A percentile compares a stretch with the other conserved stretches of the same genome.
Evolutionary conservation across 2,888 invertebrate species (phyloP).

Genomic region (Microctonus brassicae): DNA sequence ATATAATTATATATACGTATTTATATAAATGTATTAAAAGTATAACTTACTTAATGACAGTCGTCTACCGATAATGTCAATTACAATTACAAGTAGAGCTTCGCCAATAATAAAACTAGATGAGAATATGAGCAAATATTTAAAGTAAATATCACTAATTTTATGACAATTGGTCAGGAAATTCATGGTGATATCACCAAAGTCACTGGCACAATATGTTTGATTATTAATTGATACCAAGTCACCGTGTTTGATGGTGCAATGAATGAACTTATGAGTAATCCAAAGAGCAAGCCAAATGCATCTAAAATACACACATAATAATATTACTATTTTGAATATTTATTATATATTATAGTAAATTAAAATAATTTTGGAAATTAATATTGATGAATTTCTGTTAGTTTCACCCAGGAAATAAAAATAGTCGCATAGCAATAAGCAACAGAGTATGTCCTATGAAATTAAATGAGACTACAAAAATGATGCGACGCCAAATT

Average conservation of each 20-base stretch:
- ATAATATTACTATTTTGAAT: no score
- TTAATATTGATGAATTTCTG: not conserved
- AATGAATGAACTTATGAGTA: slow-evolving; percentile 29
- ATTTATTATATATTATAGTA: no score
- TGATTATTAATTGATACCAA: slow-evolving; percentile 26
- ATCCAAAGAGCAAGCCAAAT: slow-evolving; percentile 55
- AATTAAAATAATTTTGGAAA: no score
- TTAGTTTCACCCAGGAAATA: slow-evolving; percentile 54
- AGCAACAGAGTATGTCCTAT: slow-evolving; percentile 42
- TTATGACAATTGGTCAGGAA: slow-evolving; percentile 51
- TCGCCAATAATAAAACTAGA: slow-evolving; percentile 54
- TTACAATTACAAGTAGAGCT: slow-evolving; percentile 48
- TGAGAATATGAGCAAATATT: slow-evolving; percentile 47
- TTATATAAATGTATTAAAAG: not conserved
- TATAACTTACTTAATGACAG: slow-evolving; percentile 46
- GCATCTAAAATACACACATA: slow-evolving; percentile 47
- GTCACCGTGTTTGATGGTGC: not conserved
- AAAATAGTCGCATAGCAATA: slow-evolving; percentile 44
- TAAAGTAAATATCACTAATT: slow-evolving; percentile 46
- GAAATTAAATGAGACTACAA: slow-evolving; percentile 41
- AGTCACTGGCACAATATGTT: slow-evolving; percentile 44
- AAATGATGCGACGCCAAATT: slow-evolving; percentile 37
- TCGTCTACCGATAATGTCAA: slow-evolving; percentile 51
- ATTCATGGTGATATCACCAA: slow-evolving; percentile 42
- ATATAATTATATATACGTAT: not conserved